A percentile compares a stretch with the other conserved stretches of the same genome.
These are phyloP conservation scores for Zoroaster sp. DNA, from an alignment of 53 echinoderm and acorn worm species.

Conservation along the genomic window DNA sequence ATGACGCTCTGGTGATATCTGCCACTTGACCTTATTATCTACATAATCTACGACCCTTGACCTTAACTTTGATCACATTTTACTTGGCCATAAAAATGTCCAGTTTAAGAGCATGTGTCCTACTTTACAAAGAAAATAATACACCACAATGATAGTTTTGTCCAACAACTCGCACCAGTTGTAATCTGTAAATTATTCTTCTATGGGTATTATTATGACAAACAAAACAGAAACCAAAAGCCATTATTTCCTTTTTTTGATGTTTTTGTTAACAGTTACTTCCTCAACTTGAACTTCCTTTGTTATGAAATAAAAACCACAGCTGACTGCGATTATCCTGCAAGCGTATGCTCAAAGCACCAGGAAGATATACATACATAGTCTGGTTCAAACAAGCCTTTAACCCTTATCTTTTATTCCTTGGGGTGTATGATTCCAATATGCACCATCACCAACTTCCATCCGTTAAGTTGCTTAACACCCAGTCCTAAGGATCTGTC, in stretches of 20 bases:
- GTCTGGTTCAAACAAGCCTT: neutral
- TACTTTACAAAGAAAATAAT: neutral
- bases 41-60: neutral
- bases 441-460: neutral
- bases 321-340: neutral
- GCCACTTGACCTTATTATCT: neutral
- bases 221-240: constrained; percentile 37
- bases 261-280: neutral
- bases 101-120: no score
- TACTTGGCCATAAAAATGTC: neutral
- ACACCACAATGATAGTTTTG: neutral
- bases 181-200: neutral
- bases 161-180: neutral
- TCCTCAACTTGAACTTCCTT: constrained; percentile 44
- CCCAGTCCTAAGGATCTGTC: neutral
- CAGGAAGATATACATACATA: neutral
- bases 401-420: neutral
- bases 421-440: neutral
- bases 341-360: neutral
- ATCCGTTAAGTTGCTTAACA: neutral
- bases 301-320: constrained; percentile 21
- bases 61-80: neutral
- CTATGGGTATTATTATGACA: neutral
- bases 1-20: neutral
- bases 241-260: neutral